Conservation (phyloP, 2,113 vertebrate species). For the Connochaetes taurinus region DNA sequence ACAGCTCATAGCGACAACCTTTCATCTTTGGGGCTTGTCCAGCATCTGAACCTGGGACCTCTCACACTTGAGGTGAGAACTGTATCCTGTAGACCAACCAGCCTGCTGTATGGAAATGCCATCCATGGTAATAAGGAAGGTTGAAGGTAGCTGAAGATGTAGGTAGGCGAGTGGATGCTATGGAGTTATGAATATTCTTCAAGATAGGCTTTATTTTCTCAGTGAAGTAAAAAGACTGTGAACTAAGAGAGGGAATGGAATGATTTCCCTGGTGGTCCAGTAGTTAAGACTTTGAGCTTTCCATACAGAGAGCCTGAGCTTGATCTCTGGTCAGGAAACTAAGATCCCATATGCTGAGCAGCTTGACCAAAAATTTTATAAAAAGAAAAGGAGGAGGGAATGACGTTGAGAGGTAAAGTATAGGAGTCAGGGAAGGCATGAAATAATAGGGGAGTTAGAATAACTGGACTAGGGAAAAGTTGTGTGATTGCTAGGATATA, state of each 20-base stretch:
- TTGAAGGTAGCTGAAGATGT: neutral
- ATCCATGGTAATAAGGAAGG: neutral
- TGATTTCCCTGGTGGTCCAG: neutral
- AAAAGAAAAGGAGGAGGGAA: neutral
- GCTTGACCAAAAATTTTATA: neutral
- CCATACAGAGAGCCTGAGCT: neutral
- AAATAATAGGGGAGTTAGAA: neutral
- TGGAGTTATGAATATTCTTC: neutral
- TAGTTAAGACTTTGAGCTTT: neutral
- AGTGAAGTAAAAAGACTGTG: neutral
- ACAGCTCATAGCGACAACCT: neutral
- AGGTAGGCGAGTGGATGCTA: neutral
- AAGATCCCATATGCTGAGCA: neutral
- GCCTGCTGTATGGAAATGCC: neutral
- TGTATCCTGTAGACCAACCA: neutral
- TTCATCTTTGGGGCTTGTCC: neutral
- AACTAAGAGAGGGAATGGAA: neutral
- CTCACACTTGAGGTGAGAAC: rapidly evolving
- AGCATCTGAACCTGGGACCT: neutral
- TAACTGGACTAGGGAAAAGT: neutral
- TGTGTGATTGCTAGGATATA: neutral
- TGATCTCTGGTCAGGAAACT: neutral
- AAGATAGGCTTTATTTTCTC: neutral
- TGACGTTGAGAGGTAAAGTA: neutral
- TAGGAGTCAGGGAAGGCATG: neutral